phyloP scores from a whole-genome alignment of 1,140 invertebrate genomes.

The Aporrectodea caliginosa region DNA sequence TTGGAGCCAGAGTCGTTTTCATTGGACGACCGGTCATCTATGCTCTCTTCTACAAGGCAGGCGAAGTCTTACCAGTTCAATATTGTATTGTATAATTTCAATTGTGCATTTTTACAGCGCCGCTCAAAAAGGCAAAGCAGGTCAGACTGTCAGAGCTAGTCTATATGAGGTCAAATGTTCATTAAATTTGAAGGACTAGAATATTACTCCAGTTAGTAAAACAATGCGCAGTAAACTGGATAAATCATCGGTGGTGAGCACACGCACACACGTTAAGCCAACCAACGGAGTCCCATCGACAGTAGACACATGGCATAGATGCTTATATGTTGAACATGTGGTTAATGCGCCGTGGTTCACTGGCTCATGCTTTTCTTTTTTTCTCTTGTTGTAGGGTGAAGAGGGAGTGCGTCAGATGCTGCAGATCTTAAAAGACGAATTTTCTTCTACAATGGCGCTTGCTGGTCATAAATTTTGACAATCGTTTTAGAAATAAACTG shows the following conservation, averaged over 20 bases:
- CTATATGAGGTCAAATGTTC: too few relatives aligned
- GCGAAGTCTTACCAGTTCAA: background rate
- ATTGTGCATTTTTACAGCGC: too few relatives aligned
- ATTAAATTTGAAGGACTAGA: too few relatives aligned
- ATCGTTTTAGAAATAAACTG: too few relatives aligned
- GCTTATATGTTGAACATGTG: too few relatives aligned
- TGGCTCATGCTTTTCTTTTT: background rate
- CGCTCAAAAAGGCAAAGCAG: too few relatives aligned
- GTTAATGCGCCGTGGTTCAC: too few relatives aligned
- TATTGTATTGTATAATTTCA: background rate
- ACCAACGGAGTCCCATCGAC: background rate
- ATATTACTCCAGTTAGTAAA: too few relatives aligned
- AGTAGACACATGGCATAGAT: background rate
- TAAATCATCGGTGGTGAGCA: background rate
- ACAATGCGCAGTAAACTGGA: too few relatives aligned
- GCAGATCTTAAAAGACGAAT: background rate
- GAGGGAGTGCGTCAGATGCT: background rate
- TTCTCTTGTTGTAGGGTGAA: background rate
- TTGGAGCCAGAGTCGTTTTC: conserved; percentile 82
- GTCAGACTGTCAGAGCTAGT: too few relatives aligned
- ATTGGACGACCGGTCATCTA: conserved; percentile 82
- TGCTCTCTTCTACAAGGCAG: conserved; percentile 68
- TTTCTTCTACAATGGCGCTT: background rate
- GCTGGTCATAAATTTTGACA: background rate
- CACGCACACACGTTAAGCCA: background rate